Conservation (phyloP, 2,113 vertebrate species). For the Leucosticte australis region DNA sequence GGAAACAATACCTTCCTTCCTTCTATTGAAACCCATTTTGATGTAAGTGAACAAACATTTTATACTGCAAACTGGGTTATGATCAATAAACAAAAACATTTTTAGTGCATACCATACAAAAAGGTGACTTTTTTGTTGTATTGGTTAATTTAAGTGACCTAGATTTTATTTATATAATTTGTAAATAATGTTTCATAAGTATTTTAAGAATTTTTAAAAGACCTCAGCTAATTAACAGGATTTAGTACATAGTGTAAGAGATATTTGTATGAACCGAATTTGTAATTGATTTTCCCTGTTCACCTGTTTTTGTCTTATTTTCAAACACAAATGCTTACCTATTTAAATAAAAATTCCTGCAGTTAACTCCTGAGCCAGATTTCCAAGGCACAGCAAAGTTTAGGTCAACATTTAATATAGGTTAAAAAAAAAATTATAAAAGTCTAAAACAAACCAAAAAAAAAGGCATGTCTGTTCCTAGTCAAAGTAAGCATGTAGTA, state of each 20-base stretch:
- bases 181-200: constrained; percentile 74
- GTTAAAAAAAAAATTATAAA: neutral
- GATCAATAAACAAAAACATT: constrained; percentile 77
- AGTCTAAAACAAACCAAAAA: neutral
- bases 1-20: constrained; percentile 30
- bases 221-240: constrained; percentile 50
- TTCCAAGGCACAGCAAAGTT: constrained; percentile 34
- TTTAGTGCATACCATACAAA: constrained; percentile 59
- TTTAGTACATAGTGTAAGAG: constrained; percentile 14
- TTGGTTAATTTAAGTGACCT: constrained; percentile 61
- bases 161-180: constrained; percentile 76
- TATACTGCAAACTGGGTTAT: constrained; percentile 75
- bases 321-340: constrained; percentile 39
- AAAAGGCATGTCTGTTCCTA: constrained; percentile 38
- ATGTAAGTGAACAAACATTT: constrained; percentile 76
- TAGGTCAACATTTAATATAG: constrained; percentile 26
- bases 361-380: neutral
- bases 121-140: constrained; percentile 61
- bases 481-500: constrained; percentile 51
- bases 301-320: constrained; percentile 49
- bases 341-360: constrained; percentile 66
- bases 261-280: constrained; percentile 41
- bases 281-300: constrained; percentile 43
- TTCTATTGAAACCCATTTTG: constrained; percentile 66
- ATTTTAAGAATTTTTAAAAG: constrained; percentile 62